Conservation (phyloP, 2,888 invertebrate species). For the Mactromeris polynyma region DNA sequence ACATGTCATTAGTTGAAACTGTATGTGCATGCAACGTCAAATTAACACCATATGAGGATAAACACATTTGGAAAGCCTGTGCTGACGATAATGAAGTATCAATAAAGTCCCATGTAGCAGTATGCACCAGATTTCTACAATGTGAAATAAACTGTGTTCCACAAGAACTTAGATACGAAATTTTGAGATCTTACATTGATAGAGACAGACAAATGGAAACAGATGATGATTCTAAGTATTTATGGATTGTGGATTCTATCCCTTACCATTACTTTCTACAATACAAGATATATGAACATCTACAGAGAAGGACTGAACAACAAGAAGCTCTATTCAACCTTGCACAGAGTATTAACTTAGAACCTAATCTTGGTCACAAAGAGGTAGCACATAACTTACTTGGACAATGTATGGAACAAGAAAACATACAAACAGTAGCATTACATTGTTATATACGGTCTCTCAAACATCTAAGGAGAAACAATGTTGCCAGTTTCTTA, state of each 20-base stretch:
- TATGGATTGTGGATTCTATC: background rate
- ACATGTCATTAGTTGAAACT: background rate
- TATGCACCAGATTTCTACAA: background rate
- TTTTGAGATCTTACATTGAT: background rate
- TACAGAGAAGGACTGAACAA: background rate
- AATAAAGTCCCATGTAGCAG: background rate
- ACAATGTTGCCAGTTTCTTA: conserved; percentile 7
- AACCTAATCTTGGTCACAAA: background rate
- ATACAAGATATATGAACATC: background rate
- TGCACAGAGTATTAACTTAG: background rate
- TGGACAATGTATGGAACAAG: conserved; percentile 20
- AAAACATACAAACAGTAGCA: background rate
- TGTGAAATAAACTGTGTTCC: conserved; percentile 10
- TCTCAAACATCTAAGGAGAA: background rate
- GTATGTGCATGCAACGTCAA: background rate
- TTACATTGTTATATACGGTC: background rate
- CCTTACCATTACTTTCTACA: background rate
- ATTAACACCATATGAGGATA: too few relatives aligned
- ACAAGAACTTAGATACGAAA: background rate
- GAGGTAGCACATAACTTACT: conserved; percentile 1
- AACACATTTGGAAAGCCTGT: too few relatives aligned
- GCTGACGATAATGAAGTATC: background rate
- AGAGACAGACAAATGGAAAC: background rate
- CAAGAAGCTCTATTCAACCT: background rate
- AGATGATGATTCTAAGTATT: background rate